Conservation (phyloP, 1,140 invertebrate species). For the Leptinotarsa lineolata region DNA sequence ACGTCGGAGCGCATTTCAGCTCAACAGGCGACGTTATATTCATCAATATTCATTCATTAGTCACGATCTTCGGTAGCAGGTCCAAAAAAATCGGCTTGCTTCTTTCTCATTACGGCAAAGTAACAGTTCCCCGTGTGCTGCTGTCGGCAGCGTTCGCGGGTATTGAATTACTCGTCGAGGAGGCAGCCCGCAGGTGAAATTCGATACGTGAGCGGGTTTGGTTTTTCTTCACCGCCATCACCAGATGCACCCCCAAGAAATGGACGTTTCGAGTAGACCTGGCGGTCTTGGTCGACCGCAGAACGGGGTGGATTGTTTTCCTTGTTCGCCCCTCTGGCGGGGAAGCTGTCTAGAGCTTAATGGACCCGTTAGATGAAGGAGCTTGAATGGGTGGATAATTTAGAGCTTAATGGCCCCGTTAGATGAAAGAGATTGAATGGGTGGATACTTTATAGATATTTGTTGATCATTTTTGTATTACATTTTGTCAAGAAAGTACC, state of each 20-base stretch:
- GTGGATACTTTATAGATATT: too few relatives aligned
- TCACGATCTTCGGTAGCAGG: not conserved
- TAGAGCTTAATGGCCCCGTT: too few relatives aligned
- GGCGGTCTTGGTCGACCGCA: not conserved
- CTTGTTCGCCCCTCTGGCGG: too few relatives aligned
- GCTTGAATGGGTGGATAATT: too few relatives aligned
- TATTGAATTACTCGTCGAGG: not conserved
- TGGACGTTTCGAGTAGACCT: not conserved
- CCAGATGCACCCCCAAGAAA: not conserved
- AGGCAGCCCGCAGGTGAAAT: constrained; percentile 2
- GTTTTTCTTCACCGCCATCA: not conserved
- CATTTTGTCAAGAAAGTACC: too few relatives aligned
- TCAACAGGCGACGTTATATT: too few relatives aligned
- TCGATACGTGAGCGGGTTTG: not conserved
- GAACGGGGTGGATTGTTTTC: not conserved
- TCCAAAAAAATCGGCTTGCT: not conserved
- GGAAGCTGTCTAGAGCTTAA: too few relatives aligned
- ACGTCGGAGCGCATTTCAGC: too few relatives aligned
- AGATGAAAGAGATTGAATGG: too few relatives aligned
- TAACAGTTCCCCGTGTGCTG: constrained; percentile 1
- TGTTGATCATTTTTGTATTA: too few relatives aligned
- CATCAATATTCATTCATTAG: too few relatives aligned
- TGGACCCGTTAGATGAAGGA: too few relatives aligned
- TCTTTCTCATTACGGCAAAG: constrained; percentile 5
- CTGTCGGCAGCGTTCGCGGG: not conserved